phyloP scores from a whole-genome alignment of 2,113 vertebrate genomes.

The Echinops telfairi region DNA sequence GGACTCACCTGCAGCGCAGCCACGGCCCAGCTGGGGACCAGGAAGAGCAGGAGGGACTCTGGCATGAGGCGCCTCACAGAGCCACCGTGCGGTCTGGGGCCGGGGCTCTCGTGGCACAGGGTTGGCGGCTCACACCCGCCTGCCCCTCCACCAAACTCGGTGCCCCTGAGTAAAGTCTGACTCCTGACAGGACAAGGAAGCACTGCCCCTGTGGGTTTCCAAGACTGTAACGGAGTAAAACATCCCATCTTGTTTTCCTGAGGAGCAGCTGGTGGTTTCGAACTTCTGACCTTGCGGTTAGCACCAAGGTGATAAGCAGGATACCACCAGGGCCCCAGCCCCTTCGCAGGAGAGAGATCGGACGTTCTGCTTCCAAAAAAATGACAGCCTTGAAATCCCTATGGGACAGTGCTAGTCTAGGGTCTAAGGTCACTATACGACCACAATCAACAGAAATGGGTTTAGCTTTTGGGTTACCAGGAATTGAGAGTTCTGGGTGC shows the following conservation, averaged over 20 bases:
- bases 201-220: no score
- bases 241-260: no score
- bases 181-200: no score
- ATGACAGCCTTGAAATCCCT: neutral
- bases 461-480: neutral
- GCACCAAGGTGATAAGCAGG: no score
- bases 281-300: no score
- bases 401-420: neutral
- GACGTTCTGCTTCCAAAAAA: neutral
- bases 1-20: neutral
- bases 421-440: neutral
- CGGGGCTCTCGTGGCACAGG: neutral
- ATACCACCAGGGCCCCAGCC: neutral
- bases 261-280: no score
- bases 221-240: no score
- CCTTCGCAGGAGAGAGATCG: neutral
- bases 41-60: neutral
- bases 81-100: accelerated
- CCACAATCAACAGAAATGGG: neutral
- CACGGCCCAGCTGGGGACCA: accelerated
- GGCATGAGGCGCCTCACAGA: accelerated
- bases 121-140: neutral
- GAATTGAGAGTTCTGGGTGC: neutral
- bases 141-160: neutral
- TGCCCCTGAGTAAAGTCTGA: no score